Evolutionary conservation across 2,797 vertebrate species (phyloP), one percentile per base, ranked within the genome.

Genomic region (Crocidura indochinensis): DNA sequence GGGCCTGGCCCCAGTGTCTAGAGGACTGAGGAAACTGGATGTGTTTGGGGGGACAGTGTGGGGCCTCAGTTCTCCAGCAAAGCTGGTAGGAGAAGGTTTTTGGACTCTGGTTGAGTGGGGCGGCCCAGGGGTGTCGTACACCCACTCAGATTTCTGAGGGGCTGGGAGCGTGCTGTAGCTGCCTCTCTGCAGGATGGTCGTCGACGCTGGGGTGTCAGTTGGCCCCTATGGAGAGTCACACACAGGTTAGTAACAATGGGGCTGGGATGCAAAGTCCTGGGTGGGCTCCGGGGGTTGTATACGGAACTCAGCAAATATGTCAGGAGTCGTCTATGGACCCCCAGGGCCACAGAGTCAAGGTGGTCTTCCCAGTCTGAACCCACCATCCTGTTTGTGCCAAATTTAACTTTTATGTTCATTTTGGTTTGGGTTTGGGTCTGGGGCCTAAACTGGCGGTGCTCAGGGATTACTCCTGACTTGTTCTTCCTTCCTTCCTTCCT

Each of bases 81-180:
- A 62, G 85, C 80, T 94, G 0, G 84, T 74, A 17, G 93, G 44
- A 78, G 91, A 38, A 0, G 4, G 19, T 0, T 92, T 72, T 51
- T 94, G 96, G 51, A 91, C 27, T 0, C 44, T 17, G 0, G 85
- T n/a, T 87, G 98, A 99, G 82, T 99, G 98, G 0, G 97, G 97
- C 67, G 97, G 96, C 2, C 97, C 94, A 0, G 99, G 99, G 1
- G 98, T 97, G 53, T 99, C 98, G 7, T 99, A 99, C 94, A 98
- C 98, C 99, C 99, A 99, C 27, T 98, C 98, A 3, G 98, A 97
- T 46, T 98, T 99, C 3, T 79, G 94, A n/a, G 97, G 98, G 47
- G 74, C 98, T 12, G 98, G 98, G 64, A 99, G 90, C 0, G 98
- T 99, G n/a, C 90, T 98, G 96, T 90, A 99, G 51, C 44, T 71